A percentile compares a stretch with the other conserved stretches of the same genome.
These are phyloP conservation scores for Carposina sasakii DNA, from an alignment of 1,140 invertebrate genomes.

Conservation along the genomic window DNA sequence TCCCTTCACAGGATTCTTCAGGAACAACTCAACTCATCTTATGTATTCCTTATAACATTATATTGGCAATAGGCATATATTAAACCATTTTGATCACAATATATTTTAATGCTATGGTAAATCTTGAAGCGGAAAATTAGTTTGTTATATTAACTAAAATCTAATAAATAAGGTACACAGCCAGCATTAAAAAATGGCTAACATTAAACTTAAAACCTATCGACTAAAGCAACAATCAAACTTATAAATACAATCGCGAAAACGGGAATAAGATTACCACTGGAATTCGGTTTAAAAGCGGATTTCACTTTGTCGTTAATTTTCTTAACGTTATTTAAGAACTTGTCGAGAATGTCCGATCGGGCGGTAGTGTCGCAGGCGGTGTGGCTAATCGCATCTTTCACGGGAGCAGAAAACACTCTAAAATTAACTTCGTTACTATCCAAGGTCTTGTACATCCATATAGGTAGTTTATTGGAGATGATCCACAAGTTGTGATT, in stretches of 20 bases:
- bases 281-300: conserved; percentile 28
- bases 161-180: too few species aligned
- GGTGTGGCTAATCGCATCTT: conserved; percentile 80
- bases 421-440: conserved; percentile 81
- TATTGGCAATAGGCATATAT: too few species aligned
- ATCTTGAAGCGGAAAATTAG: too few species aligned
- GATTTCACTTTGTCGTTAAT: conserved; percentile 53
- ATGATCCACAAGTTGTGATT: conserved; percentile 82
- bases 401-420: conserved; percentile 77
- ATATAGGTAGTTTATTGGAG: conserved; percentile 80
- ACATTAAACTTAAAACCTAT: too few species aligned
- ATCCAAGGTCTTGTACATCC: conserved; percentile 79
- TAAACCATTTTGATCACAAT: too few species aligned
- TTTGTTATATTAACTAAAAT: too few species aligned
- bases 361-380: conserved; percentile 75
- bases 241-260: conserved; percentile 28
- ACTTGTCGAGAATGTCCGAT: conserved; percentile 70
- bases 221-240: conserved; percentile 20
- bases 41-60: too few species aligned
- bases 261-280: conserved; percentile 14
- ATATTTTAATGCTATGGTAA: too few species aligned
- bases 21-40: too few species aligned
- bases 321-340: conserved; percentile 60
- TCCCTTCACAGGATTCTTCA: too few species aligned
- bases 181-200: too few species aligned